A percentile compares a stretch with the other conserved stretches of the same genome.
Conservation (phyloP, 2,888 invertebrate genomes). For the Drosophila hamatofila region DNA sequence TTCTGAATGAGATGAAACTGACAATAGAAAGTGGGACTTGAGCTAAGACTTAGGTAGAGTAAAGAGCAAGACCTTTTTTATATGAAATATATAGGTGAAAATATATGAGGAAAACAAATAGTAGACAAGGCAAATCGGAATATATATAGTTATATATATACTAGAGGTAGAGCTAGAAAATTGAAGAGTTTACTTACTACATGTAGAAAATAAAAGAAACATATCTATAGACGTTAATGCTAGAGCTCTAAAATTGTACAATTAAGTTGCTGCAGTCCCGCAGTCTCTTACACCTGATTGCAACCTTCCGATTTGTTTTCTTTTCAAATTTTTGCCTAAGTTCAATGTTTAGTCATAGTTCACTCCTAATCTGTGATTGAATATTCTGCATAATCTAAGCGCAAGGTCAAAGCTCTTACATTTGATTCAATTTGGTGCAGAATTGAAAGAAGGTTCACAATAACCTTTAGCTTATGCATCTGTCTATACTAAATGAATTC, state of each 20-base stretch:
- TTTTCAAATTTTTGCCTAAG: not conserved
- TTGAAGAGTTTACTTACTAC: too few relatives aligned
- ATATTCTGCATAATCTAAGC: constrained; percentile 1
- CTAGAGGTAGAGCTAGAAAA: too few relatives aligned
- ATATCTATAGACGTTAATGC: too few relatives aligned
- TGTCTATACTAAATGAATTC: not conserved
- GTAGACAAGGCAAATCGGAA: not conserved
- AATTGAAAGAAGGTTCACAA: not conserved
- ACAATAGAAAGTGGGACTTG: constrained; percentile 1
- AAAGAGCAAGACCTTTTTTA: not conserved
- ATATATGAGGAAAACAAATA: not conserved
- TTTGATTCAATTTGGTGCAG: not conserved
- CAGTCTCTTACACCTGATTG: not conserved
- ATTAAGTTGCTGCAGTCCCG: not conserved
- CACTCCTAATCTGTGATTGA: not conserved
- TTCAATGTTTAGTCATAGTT: constrained; percentile 1
- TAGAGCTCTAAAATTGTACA: too few relatives aligned
- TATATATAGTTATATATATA: not conserved
- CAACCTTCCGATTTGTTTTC: not conserved
- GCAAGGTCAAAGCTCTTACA: constrained; percentile 6
- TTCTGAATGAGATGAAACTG: not conserved
- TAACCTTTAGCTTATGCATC: not conserved
- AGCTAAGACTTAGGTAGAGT: not conserved
- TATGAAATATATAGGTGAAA: not conserved
- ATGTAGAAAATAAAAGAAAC: too few relatives aligned